Conservation (phyloP, 1,140 invertebrate genomes). For the Lordiphosa stackelbergi region DNA sequence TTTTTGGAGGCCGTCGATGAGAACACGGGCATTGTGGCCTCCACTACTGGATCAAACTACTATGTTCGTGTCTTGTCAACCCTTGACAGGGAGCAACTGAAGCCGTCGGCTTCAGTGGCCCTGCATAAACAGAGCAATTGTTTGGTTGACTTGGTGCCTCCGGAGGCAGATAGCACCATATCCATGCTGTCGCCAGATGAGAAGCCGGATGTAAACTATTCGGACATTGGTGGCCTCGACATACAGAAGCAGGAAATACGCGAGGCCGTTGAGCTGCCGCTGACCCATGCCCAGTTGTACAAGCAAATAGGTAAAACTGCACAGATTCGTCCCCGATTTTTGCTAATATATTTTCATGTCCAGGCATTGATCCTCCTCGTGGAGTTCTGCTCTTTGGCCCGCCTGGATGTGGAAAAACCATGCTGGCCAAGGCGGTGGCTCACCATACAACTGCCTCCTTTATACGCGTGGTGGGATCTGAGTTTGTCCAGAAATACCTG, state of each 20-base stretch:
- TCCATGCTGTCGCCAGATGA: slow-evolving; percentile 96
- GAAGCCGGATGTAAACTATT: slow-evolving; percentile 97
- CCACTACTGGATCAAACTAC: slow-evolving; percentile 94
- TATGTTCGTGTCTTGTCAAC: slow-evolving; percentile 97
- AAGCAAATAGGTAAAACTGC: slow-evolving; percentile 88
- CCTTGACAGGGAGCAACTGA: slow-evolving; percentile 95
- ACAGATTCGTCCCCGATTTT: background rate
- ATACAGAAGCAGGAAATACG: slow-evolving; percentile 99
- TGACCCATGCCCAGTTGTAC: slow-evolving; percentile 98
- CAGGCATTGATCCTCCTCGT: slow-evolving; percentile 93
- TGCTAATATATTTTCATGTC: background rate
- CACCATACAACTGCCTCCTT: slow-evolving; percentile 98
- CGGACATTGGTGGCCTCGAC: slow-evolving; percentile 99
- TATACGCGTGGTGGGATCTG: slow-evolving; percentile 98
- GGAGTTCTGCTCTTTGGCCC: slow-evolving; percentile 99
- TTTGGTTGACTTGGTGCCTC: slow-evolving; percentile 96
- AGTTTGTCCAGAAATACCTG: slow-evolving; percentile 99
- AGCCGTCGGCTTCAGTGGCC: slow-evolving; percentile 97
- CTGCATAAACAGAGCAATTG: slow-evolving; percentile 99
- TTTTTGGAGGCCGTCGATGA: slow-evolving; percentile 98
- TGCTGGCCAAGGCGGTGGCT: slow-evolving; percentile 99
- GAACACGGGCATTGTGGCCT: slow-evolving; percentile 94
- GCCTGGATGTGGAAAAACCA: slow-evolving; percentile 95
- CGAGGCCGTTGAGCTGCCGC: slow-evolving; percentile 97
- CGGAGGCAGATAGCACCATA: slow-evolving; percentile 97